Evolutionary conservation across 2,797 vertebrate species (phyloP).

Genomic region (Moxostoma hubbsi): DNA sequence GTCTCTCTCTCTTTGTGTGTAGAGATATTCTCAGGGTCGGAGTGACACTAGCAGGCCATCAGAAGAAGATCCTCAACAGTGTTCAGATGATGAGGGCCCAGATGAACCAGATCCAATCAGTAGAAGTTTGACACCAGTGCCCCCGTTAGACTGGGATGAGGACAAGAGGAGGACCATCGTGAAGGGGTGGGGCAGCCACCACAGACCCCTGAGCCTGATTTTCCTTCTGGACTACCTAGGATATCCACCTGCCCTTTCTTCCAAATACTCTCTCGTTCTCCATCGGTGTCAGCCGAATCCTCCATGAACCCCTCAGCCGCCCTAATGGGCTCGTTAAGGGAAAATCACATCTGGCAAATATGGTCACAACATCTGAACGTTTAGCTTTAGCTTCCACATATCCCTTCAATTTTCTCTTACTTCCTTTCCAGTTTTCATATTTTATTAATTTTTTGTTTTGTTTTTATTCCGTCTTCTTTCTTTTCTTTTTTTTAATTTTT

Average conservation of each 20-base stretch:
- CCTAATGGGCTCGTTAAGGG: slow-evolving; percentile 46
- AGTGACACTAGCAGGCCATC: slow-evolving; percentile 97
- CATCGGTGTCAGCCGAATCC: slow-evolving; percentile 42
- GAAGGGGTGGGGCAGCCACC: slow-evolving; percentile 55
- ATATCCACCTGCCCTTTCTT: slow-evolving; percentile 51
- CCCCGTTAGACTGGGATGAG: slow-evolving; percentile 46
- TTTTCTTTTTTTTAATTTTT: slow-evolving; percentile 37
- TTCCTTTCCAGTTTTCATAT: slow-evolving; percentile 68
- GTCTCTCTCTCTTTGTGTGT: slow-evolving; percentile 50
- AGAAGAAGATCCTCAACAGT: slow-evolving; percentile 99
- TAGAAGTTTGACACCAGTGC: slow-evolving; percentile 89
- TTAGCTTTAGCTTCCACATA: slow-evolving; percentile 41
- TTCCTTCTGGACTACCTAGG: slow-evolving; percentile 48
- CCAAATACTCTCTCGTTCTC: slow-evolving; percentile 50
- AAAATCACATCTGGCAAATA: slow-evolving; percentile 53
- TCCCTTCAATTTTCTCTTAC: slow-evolving; percentile 50
- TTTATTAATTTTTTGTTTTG: slow-evolving; percentile 57
- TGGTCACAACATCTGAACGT: slow-evolving; percentile 40
- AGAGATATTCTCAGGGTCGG: slow-evolving; percentile 98
- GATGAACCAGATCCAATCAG: slow-evolving; percentile 99
- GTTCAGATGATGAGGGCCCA: slow-evolving; percentile 99
- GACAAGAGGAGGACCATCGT: slow-evolving; percentile 55
- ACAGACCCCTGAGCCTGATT: slow-evolving; percentile 51
- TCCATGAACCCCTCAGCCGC: slow-evolving; percentile 54
- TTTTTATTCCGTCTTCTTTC: slow-evolving; percentile 68